These are phyloP conservation scores for Ctenoplectra terminalis DNA, from an alignment of 1,140 invertebrate genomes.

Conservation along the genomic window DNA sequence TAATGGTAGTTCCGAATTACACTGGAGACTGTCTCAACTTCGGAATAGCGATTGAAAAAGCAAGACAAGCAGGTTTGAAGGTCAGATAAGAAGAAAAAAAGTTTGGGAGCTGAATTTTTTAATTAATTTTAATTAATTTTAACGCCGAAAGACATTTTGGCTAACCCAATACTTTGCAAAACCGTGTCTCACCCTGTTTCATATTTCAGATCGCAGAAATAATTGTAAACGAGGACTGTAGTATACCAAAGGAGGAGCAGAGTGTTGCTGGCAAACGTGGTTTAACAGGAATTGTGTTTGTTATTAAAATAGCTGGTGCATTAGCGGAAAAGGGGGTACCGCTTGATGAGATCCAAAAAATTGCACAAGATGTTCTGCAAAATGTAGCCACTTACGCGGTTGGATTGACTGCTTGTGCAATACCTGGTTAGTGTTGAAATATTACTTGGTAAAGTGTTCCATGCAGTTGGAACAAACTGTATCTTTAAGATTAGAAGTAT, in stretches of 20 bases:
- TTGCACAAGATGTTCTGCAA: constrained; percentile 80
- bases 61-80: constrained; percentile 86
- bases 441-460: neutral
- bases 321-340: constrained; percentile 86
- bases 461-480: no score
- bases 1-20: constrained; percentile 93
- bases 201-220: constrained; percentile 85
- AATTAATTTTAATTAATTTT: neutral
- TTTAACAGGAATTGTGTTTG: constrained; percentile 88
- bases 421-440: constrained; percentile 85
- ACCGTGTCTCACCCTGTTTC: neutral
- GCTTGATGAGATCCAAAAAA: constrained; percentile 83
- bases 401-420: constrained; percentile 87
- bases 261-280: constrained; percentile 88
- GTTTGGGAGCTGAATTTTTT: no score
- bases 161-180: neutral
- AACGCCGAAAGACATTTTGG: neutral
- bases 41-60: constrained; percentile 91
- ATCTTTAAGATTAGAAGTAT: no score
- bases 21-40: constrained; percentile 95
- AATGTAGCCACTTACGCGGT: constrained; percentile 89
- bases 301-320: constrained; percentile 90
- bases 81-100: constrained; percentile 72
- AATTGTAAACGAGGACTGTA: constrained; percentile 89
- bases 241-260: constrained; percentile 84